Conservation (phyloP, 1,140 invertebrate genomes). For the Cotesia chilonis region DNA sequence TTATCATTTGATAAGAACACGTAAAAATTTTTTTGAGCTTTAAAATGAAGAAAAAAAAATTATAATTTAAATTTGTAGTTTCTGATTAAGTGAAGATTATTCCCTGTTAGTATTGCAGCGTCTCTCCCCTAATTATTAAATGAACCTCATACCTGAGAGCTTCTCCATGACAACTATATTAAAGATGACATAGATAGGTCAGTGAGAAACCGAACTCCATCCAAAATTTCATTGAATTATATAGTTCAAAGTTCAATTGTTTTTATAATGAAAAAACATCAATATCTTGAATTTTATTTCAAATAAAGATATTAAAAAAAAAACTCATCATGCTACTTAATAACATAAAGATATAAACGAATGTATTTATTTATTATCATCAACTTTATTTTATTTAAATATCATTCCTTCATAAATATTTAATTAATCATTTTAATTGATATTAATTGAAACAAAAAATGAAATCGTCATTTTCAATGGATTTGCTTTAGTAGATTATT, state of each 20-base stretch:
- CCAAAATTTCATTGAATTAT: conserved; percentile 59
- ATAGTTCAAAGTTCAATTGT: conserved; percentile 55
- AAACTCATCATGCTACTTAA: conserved; percentile 38
- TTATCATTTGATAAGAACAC: too few relatives aligned
- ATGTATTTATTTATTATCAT: background rate
- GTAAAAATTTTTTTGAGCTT: too few relatives aligned
- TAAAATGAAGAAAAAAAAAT: too few relatives aligned
- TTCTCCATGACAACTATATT: conserved; percentile 68
- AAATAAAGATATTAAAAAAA: background rate
- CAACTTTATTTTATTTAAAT: background rate
- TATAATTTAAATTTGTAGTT: too few relatives aligned
- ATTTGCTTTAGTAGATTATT: background rate
- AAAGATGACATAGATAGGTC: conserved; percentile 48
- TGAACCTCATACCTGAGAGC: conserved; percentile 66
- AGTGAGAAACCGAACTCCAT: conserved; percentile 56
- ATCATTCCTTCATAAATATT: too few relatives aligned
- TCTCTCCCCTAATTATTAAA: background rate
- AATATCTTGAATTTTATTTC: too few relatives aligned
- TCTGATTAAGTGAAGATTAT: too few relatives aligned
- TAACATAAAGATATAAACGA: too few relatives aligned
- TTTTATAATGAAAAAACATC: too few relatives aligned
- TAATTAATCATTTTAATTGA: background rate
- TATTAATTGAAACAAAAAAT: background rate
- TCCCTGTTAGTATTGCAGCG: background rate
- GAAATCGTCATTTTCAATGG: background rate